Conservation (phyloP, 1,140 invertebrate genomes). For the Delia radicum region DNA sequence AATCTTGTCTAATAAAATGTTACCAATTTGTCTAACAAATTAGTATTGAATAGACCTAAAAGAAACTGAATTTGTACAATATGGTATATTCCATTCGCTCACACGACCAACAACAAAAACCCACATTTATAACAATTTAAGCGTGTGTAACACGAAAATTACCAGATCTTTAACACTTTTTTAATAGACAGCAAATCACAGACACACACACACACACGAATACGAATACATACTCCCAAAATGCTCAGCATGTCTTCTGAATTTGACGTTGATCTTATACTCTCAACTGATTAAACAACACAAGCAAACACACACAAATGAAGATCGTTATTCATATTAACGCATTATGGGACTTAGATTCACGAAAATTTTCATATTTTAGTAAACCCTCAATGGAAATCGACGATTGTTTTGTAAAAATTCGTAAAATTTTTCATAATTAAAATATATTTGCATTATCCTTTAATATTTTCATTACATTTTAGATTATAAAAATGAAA, state of each 20-base stretch:
- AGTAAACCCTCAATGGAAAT: too few species aligned
- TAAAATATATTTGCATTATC: too few species aligned
- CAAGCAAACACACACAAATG: too few species aligned
- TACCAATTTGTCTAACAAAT: slow-evolving; percentile 24
- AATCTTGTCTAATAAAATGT: slow-evolving; percentile 23
- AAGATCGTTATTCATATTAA: too few species aligned
- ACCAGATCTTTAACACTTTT: slow-evolving; percentile 4
- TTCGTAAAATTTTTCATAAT: too few species aligned
- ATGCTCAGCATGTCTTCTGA: not conserved
- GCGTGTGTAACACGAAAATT: not conserved
- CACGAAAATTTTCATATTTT: too few species aligned
- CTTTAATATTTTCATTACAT: too few species aligned
- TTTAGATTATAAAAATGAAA: too few species aligned
- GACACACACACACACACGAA: not conserved
- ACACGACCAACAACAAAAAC: not conserved
- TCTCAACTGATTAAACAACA: too few species aligned
- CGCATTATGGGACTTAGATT: too few species aligned
- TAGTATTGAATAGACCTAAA: not conserved
- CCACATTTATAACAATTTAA: not conserved
- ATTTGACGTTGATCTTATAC: not conserved
- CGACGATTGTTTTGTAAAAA: too few species aligned
- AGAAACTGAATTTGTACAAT: not conserved
- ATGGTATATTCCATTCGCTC: not conserved
- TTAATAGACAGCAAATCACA: not conserved
- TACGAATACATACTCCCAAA: not conserved